phyloP scores from a whole-genome alignment of 2,797 vertebrate species.

The Calcarius lapponicus region DNA sequence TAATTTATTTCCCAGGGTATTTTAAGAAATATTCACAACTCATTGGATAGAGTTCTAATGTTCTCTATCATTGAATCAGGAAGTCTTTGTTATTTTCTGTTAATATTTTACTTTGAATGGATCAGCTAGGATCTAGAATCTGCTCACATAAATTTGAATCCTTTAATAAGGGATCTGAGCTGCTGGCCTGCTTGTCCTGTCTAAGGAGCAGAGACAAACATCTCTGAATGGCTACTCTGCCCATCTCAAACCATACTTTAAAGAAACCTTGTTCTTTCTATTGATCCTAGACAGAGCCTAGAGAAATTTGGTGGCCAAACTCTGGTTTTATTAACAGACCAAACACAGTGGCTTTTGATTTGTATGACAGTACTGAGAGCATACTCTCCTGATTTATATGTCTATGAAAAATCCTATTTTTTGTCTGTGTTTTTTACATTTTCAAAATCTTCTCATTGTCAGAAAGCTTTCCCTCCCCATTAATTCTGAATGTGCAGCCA shows the following conservation, averaged over 20 bases:
- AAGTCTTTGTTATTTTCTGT: not conserved
- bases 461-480: not conserved
- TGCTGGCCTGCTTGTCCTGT: not conserved
- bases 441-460: not conserved
- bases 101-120: not conserved
- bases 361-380: not conserved
- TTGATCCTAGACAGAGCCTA: not conserved
- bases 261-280: not conserved
- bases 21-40: not conserved
- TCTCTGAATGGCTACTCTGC: not conserved
- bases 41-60: not conserved
- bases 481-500: not conserved
- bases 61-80: not conserved
- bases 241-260: not conserved
- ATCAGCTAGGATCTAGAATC: not conserved
- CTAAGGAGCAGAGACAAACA: not conserved
- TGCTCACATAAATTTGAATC: not conserved
- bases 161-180: not conserved
- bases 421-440: not conserved
- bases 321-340: not conserved
- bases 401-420: not conserved
- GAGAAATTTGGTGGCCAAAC: not conserved
- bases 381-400: not conserved
- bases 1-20: not conserved
- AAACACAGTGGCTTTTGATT: not conserved